phyloP scores from a whole-genome alignment of 2,888 invertebrate genomes.

The Steinernema hermaphroditum region DNA sequence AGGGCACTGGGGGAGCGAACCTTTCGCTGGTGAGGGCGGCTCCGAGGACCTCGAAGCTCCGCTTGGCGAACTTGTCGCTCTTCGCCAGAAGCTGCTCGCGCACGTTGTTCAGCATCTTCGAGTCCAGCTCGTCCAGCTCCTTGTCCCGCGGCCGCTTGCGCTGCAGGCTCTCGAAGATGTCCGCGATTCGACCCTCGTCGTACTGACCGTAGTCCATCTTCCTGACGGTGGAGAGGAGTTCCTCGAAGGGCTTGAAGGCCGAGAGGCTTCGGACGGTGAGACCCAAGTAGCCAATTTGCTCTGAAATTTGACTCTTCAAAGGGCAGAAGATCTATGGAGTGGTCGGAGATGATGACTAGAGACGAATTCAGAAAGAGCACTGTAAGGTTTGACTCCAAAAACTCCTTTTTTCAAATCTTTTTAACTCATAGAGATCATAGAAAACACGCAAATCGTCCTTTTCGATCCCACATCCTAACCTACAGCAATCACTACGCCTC shows the following conservation, averaged over 20 bases:
- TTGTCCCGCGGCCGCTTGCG: not conserved
- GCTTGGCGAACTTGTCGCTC: not conserved
- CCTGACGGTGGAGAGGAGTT: not conserved
- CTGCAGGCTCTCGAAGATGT: not conserved
- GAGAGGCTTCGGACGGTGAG: not conserved
- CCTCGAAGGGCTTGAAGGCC: not conserved
- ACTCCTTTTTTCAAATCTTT: too few relatives aligned
- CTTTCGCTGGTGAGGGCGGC: not conserved
- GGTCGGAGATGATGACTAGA: too few relatives aligned
- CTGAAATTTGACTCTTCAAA: not conserved
- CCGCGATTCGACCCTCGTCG: not conserved
- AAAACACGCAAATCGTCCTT: too few relatives aligned
- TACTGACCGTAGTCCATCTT: constrained; percentile 14
- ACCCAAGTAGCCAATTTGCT: not conserved
- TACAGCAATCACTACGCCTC: too few relatives aligned
- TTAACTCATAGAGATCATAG: too few relatives aligned
- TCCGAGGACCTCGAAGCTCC: not conserved
- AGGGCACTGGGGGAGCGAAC: not conserved
- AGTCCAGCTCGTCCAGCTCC: not conserved
- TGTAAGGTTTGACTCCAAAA: too few relatives aligned
- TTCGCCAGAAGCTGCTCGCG: not conserved
- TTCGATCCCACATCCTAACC: too few relatives aligned
- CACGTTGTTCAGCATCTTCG: not conserved
- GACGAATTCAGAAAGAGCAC: too few relatives aligned
- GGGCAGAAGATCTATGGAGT: too few relatives aligned